phyloP scores from a whole-genome alignment of 2,888 invertebrate species.

The Notodromas monacha region DNA sequence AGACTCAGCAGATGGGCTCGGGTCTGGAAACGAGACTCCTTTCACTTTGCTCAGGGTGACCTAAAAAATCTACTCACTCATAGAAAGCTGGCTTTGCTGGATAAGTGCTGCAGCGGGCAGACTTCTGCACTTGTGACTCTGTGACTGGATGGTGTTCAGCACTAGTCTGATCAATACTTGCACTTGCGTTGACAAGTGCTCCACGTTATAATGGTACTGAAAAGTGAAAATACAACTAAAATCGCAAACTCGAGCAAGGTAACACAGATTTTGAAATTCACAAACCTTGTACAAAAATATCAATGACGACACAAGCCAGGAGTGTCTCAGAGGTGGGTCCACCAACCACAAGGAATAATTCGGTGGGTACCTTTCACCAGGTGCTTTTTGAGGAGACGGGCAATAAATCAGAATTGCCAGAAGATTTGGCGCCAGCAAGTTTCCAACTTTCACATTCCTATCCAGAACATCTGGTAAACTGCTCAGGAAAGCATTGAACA shows the following conservation, averaged over 20 bases:
- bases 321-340: conserved; percentile 49
- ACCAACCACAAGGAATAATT: conserved; percentile 57
- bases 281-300: conserved; percentile 75
- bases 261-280: background rate
- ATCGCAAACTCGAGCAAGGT: background rate
- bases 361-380: conserved; percentile 24
- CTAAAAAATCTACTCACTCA: too few species aligned
- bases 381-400: conserved; percentile 30
- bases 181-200: conserved; percentile 23
- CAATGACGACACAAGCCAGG: conserved; percentile 71
- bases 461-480: conserved; percentile 77
- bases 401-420: conserved; percentile 43
- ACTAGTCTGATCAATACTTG: conserved; percentile 55
- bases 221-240: conserved; percentile 7
- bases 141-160: conserved; percentile 60
- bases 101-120: too few species aligned
- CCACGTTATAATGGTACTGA: conserved; percentile 19
- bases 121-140: conserved; percentile 60
- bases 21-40: too few species aligned
- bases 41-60: too few species aligned
- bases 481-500: conserved; percentile 77
- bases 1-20: too few species aligned
- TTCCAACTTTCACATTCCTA: conserved; percentile 77
- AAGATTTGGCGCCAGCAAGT: conserved; percentile 49
- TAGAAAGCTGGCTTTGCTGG: too few species aligned